Conservation (phyloP, 2,113 vertebrate genomes). For the Hyperopisus bebe region DNA sequence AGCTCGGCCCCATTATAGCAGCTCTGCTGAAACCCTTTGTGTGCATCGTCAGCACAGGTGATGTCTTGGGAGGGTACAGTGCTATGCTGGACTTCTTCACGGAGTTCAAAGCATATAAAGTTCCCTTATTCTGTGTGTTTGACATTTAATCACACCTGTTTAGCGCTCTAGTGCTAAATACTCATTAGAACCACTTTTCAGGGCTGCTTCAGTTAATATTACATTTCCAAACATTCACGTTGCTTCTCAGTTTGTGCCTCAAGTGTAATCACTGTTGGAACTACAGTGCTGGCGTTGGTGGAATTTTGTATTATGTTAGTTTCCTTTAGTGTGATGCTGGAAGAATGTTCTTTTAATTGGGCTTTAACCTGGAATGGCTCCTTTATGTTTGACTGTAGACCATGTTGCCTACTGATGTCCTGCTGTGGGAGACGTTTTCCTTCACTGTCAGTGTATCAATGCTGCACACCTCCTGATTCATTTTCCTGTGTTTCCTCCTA, state of each 20-base stretch:
- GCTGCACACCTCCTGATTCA: not conserved
- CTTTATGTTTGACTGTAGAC: not conserved
- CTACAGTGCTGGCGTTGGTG: not conserved
- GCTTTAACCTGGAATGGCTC: not conserved
- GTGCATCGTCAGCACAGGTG: not conserved
- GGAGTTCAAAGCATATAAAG: not conserved
- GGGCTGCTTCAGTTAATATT: not conserved
- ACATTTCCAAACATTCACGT: not conserved
- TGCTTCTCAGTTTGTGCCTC: not conserved
- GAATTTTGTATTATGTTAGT: not conserved
- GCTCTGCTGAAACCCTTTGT: not conserved
- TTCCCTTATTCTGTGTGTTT: not conserved
- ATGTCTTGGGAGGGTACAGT: not conserved
- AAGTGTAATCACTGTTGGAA: not conserved
- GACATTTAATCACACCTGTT: not conserved
- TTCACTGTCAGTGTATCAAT: not conserved
- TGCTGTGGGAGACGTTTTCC: not conserved
- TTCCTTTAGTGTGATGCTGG: not conserved
- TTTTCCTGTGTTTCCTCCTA: not conserved
- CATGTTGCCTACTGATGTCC: not conserved
- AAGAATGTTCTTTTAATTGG: not conserved
- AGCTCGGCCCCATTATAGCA: not conserved
- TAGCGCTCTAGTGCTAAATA: not conserved
- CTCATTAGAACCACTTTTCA: not conserved
- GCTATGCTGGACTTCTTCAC: not conserved